Evolutionary conservation across 2,888 invertebrate species (phyloP).

Genomic region (Leucophenga montana): DNA sequence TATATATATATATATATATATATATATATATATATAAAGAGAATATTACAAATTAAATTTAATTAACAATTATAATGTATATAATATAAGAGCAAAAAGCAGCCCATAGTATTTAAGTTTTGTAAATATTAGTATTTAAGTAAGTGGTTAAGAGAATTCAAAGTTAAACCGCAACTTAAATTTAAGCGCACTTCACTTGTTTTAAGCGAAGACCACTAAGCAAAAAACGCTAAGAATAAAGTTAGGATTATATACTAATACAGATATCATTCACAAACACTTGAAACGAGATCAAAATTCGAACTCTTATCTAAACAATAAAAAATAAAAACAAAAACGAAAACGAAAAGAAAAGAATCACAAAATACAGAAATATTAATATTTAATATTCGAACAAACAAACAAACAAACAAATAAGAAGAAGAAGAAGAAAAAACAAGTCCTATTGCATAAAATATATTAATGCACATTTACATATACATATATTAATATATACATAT

Average conservation of each 20-base stretch:
- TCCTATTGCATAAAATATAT: slow-evolving; percentile 56
- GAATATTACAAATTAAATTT: slow-evolving; percentile 28
- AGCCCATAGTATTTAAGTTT: slow-evolving; percentile 44
- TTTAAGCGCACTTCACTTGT: slow-evolving; percentile 34
- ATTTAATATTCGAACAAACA: slow-evolving; percentile 58
- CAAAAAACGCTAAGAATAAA: slow-evolving; percentile 30
- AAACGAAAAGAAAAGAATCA: slow-evolving; percentile 36
- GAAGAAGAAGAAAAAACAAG: no score
- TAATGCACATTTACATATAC: slow-evolving; percentile 28
- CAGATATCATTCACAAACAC: slow-evolving; percentile 26
- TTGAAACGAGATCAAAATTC: no score
- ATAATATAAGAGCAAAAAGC: slow-evolving; percentile 37
- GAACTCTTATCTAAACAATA: neutral
- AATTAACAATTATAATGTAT: neutral
- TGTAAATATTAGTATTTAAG: slow-evolving; percentile 57
- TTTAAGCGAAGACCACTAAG: neutral
- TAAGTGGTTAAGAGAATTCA: slow-evolving; percentile 45
- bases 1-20: no score
- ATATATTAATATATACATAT: slow-evolving; percentile 22
- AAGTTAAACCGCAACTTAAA: slow-evolving; percentile 45
- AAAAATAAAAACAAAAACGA: slow-evolving; percentile 31
- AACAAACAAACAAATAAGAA: no score
- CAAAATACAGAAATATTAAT: slow-evolving; percentile 58
- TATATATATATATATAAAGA: slow-evolving; percentile 27
- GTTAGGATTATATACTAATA: slow-evolving; percentile 24